These are phyloP conservation scores for Brachionus plicatilis DNA, from an alignment of 1,140 invertebrate species.

Conservation along the genomic window DNA sequence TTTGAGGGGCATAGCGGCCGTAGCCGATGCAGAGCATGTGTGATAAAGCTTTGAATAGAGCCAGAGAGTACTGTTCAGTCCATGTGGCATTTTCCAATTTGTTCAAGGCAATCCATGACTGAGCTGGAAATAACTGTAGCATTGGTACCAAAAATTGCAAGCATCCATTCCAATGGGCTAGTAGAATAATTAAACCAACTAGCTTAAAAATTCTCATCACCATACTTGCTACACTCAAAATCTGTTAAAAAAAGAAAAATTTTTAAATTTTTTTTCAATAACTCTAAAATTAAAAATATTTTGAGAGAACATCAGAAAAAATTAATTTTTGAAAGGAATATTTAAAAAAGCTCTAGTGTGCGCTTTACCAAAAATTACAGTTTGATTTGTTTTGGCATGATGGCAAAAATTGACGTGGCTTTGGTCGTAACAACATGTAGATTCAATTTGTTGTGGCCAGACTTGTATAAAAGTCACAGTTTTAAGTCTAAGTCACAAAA, in stretches of 20 bases:
- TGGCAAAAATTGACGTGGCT: too few species aligned
- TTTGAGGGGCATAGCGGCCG: slow-evolving; percentile 83
- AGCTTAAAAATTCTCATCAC: slow-evolving; percentile 99
- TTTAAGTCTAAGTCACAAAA: too few species aligned
- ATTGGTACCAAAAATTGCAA: slow-evolving; percentile 96
- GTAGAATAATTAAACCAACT: slow-evolving; percentile 97
- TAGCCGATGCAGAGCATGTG: slow-evolving; percentile 95
- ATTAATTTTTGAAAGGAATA: too few species aligned
- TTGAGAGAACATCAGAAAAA: too few species aligned
- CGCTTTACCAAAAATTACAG: too few species aligned
- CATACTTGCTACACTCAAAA: slow-evolving; percentile 96
- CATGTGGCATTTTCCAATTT: slow-evolving; percentile 93
- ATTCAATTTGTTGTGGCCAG: too few species aligned
- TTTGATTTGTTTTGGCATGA: too few species aligned
- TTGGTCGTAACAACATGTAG: too few species aligned
- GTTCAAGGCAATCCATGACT: slow-evolving; percentile 97
- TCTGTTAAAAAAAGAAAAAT: slow-evolving; percentile 69
- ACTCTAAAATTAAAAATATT: too few species aligned
- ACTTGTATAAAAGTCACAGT: too few species aligned
- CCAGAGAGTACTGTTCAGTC: slow-evolving; percentile 97
- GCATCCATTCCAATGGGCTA: slow-evolving; percentile 96
- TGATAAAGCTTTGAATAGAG: slow-evolving; percentile 95
- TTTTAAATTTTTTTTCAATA: neutral
- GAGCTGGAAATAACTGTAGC: slow-evolving; percentile 93
- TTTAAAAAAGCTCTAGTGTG: too few species aligned